Conservation (phyloP, 2,888 invertebrate genomes). For the Drosophila cognata region DNA sequence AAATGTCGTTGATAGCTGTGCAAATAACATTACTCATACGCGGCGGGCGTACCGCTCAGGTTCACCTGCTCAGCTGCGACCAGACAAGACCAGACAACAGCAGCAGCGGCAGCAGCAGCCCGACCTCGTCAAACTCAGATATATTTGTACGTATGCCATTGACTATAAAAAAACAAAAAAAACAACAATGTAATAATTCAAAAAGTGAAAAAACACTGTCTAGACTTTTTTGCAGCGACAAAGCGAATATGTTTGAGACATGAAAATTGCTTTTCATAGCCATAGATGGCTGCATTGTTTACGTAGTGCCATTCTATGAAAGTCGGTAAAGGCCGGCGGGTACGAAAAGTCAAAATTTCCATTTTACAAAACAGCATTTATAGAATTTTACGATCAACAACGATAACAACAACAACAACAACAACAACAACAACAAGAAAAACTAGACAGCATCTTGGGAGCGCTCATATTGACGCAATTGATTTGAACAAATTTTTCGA, state of each 20-base stretch:
- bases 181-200: constrained; percentile 37
- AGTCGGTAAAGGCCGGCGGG: constrained; percentile 68
- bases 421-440: constrained; percentile 22
- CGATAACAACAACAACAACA: constrained; percentile 13
- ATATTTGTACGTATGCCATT: constrained; percentile 1
- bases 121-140: constrained; percentile 1
- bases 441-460: constrained; percentile 52
- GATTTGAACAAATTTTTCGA: constrained; percentile 60
- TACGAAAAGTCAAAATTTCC: constrained; percentile 50
- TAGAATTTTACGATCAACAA: constrained; percentile 61
- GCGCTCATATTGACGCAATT: constrained; percentile 76
- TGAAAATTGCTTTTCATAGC: constrained; percentile 30
- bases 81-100: constrained; percentile 27
- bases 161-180: constrained; percentile 3
- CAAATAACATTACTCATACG: constrained; percentile 71
- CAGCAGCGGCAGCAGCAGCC: not conserved
- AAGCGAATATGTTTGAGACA: constrained; percentile 25
- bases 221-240: constrained; percentile 41
- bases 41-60: constrained; percentile 41
- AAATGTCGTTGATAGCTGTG: constrained; percentile 10
- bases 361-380: constrained; percentile 53
- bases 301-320: constrained; percentile 54
- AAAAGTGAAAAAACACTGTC: constrained; percentile 34
- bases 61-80: constrained; percentile 56
- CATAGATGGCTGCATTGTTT: constrained; percentile 41